A percentile compares a stretch with the other conserved stretches of the same genome.
Evolutionary conservation across 2,888 invertebrate species (phyloP).

Genomic region (Cataglyphis rosenhaueri): DNA sequence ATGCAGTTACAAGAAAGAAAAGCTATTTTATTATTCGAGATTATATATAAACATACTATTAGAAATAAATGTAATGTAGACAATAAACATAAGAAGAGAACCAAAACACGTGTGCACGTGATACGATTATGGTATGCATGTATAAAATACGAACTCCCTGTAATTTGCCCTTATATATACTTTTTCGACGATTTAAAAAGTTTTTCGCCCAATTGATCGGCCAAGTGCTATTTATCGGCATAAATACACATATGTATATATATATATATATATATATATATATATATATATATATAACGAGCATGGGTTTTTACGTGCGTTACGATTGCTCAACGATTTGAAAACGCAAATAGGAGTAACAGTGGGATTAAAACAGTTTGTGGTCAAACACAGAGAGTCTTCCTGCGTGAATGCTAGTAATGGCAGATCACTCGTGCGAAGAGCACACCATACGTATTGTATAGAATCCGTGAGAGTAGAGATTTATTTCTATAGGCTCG

Average conservation of each 20-base stretch:
- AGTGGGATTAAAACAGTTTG: conserved; percentile 80
- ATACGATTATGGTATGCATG: neutral
- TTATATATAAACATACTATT: neutral
- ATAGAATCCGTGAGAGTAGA: conserved; percentile 61
- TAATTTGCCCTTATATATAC: neutral
- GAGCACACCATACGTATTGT: conserved; percentile 61
- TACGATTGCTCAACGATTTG: conserved; percentile 71
- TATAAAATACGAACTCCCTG: conserved; percentile 21
- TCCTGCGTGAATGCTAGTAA: conserved; percentile 73
- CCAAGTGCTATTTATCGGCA: conserved; percentile 44
- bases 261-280: too few relatives aligned
- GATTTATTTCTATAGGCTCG: conserved; percentile 71
- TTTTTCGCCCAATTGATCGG: conserved; percentile 30
- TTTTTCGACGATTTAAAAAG: conserved; percentile 21
- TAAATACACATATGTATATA: conserved; percentile 24
- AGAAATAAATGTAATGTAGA: neutral
- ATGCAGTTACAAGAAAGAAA: too few relatives aligned
- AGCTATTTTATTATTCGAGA: neutral
- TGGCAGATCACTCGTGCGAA: conserved; percentile 68
- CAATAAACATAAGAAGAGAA: neutral
- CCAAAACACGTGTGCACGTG: neutral
- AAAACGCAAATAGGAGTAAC: conserved; percentile 76
- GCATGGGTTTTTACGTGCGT: conserved; percentile 56
- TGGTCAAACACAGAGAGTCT: conserved; percentile 77
- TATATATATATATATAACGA: conserved; percentile 10